These are phyloP conservation scores for Agonopterix alstromeriana DNA, from an alignment of 2,888 invertebrate species.

Conservation along the genomic window DNA sequence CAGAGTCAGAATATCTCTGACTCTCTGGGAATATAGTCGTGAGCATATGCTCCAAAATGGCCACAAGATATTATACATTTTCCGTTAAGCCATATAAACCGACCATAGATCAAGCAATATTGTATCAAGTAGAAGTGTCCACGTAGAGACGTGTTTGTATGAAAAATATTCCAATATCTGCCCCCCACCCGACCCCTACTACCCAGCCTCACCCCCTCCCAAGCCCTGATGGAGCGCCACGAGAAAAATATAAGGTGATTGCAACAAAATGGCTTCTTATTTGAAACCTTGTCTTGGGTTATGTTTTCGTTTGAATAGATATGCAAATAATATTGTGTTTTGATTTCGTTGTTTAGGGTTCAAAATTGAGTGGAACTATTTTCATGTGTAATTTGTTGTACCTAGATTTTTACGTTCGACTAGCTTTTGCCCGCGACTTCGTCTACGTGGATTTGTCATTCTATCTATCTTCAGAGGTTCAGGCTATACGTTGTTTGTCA, in stretches of 20 bases:
- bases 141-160: conserved; percentile 76
- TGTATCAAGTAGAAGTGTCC: conserved; percentile 73
- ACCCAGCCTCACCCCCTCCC: conserved; percentile 12
- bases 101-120: conserved; percentile 48
- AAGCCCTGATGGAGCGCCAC: conserved; percentile 2
- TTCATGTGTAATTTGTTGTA: no score
- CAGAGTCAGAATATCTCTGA: no score
- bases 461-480: no score
- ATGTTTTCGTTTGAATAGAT: conserved; percentile 12
- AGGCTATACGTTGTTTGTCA: no score
- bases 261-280: conserved; percentile 44
- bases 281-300: conserved; percentile 9
- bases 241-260: conserved; percentile 52
- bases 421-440: no score
- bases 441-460: no score
- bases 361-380: no score
- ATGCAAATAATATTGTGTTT: conserved; percentile 1
- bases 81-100: conserved; percentile 37
- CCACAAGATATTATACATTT: no score
- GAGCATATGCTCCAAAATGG: no score
- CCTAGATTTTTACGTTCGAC: no score
- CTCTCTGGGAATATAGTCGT: no score
- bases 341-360: neutral
- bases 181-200: conserved; percentile 18
- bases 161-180: conserved; percentile 76